These are phyloP conservation scores for Falco naumanni DNA, from an alignment of 2,797 vertebrate genomes.

Conservation along the genomic window DNA sequence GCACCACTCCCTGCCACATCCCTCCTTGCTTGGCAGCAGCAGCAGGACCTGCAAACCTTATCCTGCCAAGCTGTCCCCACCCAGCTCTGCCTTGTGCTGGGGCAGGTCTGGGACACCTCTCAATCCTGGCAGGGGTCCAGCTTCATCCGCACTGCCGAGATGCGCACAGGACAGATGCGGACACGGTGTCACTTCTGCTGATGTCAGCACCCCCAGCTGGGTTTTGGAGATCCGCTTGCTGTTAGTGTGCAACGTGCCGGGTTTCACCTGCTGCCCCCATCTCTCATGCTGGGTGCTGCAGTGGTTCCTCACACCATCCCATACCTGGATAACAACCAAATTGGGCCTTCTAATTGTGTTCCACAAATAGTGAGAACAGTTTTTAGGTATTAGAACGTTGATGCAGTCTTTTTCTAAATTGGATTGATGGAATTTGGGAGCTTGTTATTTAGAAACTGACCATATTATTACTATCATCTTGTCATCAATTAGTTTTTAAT, in stretches of 20 bases:
- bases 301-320: not conserved
- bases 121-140: not conserved
- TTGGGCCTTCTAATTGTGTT: not conserved
- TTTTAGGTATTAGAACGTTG: not conserved
- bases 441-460: not conserved
- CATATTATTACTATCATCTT: not conserved
- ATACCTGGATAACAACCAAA: not conserved
- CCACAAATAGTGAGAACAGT: not conserved
- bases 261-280: not conserved
- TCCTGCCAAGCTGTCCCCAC: not conserved
- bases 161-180: not conserved
- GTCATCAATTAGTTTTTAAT: constrained; percentile 1
- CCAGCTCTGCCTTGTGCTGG: not conserved
- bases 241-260: not conserved
- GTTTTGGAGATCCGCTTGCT: not conserved
- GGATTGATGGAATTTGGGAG: not conserved
- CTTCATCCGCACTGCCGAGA: not conserved
- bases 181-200: not conserved
- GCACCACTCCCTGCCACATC: not conserved
- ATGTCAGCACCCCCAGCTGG: not conserved
- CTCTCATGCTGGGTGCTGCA: fast-evolving
- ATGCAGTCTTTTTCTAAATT: not conserved
- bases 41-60: not conserved
- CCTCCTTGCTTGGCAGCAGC: not conserved
- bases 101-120: not conserved